Evolutionary conservation across 1,140 invertebrate species (phyloP), one percentile per base, ranked within the genome.

Genomic region (Pinna nobilis): DNA sequence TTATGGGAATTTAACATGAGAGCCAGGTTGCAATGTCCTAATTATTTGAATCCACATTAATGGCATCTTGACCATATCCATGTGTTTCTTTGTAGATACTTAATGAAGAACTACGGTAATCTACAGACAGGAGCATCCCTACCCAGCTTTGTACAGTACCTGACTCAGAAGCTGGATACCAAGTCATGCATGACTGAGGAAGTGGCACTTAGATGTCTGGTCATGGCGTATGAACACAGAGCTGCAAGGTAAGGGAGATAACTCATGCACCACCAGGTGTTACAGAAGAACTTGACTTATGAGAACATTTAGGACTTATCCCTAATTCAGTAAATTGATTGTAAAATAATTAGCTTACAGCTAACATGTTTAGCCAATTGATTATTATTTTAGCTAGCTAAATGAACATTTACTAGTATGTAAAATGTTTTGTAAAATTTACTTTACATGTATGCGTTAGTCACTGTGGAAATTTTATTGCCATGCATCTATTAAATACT

Each of bases 81-180:
- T 6, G 20, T 5, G 32, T 37, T 39, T 47, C 1, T 55, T 49
- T 28, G 20, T 68, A 87, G 86, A 32, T 89, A 79, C 60, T 75
- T 89, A n/a, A 73, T 84, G 70, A 88, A 88, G 68, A 77, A 73
- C 20, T 57, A 64, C 18, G 39, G n/a, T 9, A 63, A 68, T n/a
- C 60, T 65, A 2, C 49, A 73, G 30, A 70, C 70, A 23, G 82
- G 80, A 51, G 47, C 74, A 66, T 61, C 57, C 50, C 79, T 81
- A 1, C 77, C 76, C 47, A 66, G 55, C 59, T 72, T 82, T 68
- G 74, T 78, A 55, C 33, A 66, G 2, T 87, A 83, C 65, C 71
- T 84, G 61, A 47, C 61, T 13, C 63, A 23, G 3, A 39, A 57
- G 35, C 25, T 60, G 2, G 28, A 50, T 15, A 66, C 32, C n/a